Percentiles rank a stretch among this genome's conserved stretches.
These are phyloP conservation scores for Nycticebus coucang DNA, from an alignment of 2,113 vertebrate genomes.

Conservation along the genomic window DNA sequence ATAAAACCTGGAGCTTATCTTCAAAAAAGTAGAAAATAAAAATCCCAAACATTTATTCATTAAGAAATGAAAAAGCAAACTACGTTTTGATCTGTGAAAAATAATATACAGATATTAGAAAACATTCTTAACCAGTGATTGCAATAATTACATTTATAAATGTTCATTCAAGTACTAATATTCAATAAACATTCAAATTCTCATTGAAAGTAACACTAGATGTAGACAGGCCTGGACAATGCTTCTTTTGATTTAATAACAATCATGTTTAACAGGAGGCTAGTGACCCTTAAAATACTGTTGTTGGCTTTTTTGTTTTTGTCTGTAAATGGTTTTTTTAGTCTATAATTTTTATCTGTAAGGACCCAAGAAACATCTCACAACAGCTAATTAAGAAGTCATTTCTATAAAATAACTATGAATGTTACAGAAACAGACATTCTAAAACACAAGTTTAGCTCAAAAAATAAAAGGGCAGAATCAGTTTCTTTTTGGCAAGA, in stretches of 20 bases:
- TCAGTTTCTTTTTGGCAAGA: constrained; percentile 68
- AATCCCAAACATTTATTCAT: constrained; percentile 59
- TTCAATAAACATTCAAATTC: constrained; percentile 77
- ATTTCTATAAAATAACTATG: constrained; percentile 58
- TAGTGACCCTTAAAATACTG: constrained; percentile 61
- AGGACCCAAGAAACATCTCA: constrained; percentile 47
- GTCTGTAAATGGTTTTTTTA: constrained; percentile 42
- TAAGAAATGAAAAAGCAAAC: constrained; percentile 82
- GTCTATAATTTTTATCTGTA: constrained; percentile 40
- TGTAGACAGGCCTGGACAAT: constrained; percentile 70
- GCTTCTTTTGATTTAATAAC: constrained; percentile 65
- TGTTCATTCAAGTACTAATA: constrained; percentile 82
- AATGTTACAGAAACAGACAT: constrained; percentile 58
- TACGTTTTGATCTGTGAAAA: constrained; percentile 73
- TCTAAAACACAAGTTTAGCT: constrained; percentile 24
- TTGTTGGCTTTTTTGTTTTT: constrained; percentile 12
- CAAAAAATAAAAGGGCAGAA: constrained; percentile 41
- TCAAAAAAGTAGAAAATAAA: constrained; percentile 76
- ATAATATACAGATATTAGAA: constrained; percentile 75
- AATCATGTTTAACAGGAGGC: constrained; percentile 50
- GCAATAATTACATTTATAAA: constrained; percentile 76
- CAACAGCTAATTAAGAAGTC: constrained; percentile 63
- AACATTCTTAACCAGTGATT: constrained; percentile 72
- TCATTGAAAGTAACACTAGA: constrained; percentile 75
- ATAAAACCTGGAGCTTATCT: constrained; percentile 54